A percentile compares a stretch with the other conserved stretches of the same genome.
Evolutionary conservation across 2,797 vertebrate genomes (phyloP).

Genomic region (Hypotaenidia philippensis): DNA sequence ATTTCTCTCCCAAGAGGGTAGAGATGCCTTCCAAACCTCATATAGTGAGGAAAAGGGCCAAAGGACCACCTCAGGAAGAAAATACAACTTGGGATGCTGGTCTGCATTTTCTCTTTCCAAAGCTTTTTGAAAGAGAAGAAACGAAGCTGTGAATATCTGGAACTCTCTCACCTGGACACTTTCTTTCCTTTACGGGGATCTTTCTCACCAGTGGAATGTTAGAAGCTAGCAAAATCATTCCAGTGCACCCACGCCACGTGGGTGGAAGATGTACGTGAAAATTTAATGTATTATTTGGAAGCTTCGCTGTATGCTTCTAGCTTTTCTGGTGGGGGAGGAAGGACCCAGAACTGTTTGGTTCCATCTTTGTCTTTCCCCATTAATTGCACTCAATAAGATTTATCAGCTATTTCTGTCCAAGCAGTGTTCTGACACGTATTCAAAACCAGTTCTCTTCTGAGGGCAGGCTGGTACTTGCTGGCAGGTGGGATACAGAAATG

Average conservation of each 20-base stretch:
- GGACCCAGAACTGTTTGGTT: not conserved
- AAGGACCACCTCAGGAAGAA: not conserved
- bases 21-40: not conserved
- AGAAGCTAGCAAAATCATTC: not conserved
- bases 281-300: constrained; percentile 1
- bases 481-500: not conserved
- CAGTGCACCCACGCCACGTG: not conserved
- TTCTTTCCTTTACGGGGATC: not conserved
- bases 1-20: not conserved
- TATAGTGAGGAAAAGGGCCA: not conserved
- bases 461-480: not conserved
- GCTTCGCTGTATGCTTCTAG: not conserved
- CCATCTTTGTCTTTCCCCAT: not conserved
- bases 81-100: not conserved
- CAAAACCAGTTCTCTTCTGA: not conserved
- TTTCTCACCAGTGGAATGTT: not conserved
- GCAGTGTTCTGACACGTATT: not conserved
- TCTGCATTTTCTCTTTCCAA: not conserved
- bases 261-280: not conserved
- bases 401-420: not conserved
- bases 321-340: not conserved
- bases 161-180: not conserved
- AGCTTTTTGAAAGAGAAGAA: not conserved
- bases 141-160: not conserved
- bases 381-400: not conserved